A percentile compares a stretch with the other conserved stretches of the same genome.
Conservation (phyloP, 1,140 invertebrate species). For the Drosophila lacteicornis region DNA sequence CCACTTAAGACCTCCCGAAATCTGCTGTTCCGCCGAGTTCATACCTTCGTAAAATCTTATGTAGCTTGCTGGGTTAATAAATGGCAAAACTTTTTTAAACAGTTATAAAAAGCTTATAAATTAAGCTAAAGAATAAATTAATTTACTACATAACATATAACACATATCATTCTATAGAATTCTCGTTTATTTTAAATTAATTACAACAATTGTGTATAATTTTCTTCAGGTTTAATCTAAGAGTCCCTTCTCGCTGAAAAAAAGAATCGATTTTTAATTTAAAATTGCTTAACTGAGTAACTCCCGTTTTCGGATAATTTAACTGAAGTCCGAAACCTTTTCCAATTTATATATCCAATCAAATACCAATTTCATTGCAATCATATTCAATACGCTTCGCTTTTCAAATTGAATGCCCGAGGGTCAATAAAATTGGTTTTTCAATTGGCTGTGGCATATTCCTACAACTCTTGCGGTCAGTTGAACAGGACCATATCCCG, state of each 20-base stretch:
- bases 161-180: no score
- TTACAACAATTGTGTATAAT: not conserved
- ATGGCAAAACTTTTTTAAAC: no score
- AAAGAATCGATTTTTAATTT: not conserved
- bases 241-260: no score
- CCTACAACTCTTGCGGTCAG: slow-evolving; percentile 58
- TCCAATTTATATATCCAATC: slow-evolving; percentile 47
- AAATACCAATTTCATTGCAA: slow-evolving; percentile 71
- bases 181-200: no score
- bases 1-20: not conserved
- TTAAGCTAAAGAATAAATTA: no score
- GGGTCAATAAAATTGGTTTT: slow-evolving; percentile 54
- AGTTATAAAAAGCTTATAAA: not conserved
- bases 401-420: slow-evolving; percentile 62
- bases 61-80: no score
- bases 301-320: not conserved
- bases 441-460: slow-evolving; percentile 61
- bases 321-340: slow-evolving; percentile 5
- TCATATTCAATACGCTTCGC: slow-evolving; percentile 67
- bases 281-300: not conserved
- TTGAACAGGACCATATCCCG: slow-evolving; percentile 36
- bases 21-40: no score
- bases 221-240: no score
- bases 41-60: not conserved
- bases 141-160: no score